phyloP scores from a whole-genome alignment of 53 echinoderm and acorn worm genomes.

The Mesocentrotus franciscanus region DNA sequence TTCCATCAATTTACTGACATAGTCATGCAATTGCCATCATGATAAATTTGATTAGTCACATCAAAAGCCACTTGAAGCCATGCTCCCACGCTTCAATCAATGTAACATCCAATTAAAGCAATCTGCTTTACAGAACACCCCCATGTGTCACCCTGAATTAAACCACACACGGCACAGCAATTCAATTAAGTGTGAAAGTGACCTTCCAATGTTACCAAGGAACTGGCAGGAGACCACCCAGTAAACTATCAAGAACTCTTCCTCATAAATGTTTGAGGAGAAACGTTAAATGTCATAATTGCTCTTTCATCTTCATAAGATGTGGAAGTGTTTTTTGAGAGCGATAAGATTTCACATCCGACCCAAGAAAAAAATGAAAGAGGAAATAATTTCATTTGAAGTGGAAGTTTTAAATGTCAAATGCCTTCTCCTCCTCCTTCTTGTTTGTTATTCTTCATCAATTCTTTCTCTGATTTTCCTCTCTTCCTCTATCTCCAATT shows the following conservation, averaged over 20 bases:
- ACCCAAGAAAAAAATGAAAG: too few species aligned
- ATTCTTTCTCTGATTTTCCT: too few species aligned
- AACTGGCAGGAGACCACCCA: neutral
- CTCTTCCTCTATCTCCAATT: too few species aligned
- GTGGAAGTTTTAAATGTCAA: neutral
- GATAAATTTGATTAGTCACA: neutral
- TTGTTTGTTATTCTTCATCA: too few species aligned
- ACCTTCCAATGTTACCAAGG: neutral
- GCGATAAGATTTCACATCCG: too few species aligned
- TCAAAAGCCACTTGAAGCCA: neutral
- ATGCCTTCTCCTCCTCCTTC: neutral
- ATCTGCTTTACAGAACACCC: neutral
- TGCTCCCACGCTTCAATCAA: neutral
- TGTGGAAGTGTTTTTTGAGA: neutral
- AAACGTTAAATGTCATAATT: neutral
- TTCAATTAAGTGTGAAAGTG: conserved; percentile 25
- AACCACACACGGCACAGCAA: neutral
- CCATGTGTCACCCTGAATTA: neutral
- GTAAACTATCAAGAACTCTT: neutral
- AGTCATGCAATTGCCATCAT: neutral
- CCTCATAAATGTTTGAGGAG: neutral
- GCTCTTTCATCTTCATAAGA: neutral
- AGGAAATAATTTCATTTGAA: neutral
- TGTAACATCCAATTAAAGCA: neutral
- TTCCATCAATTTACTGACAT: neutral